phyloP scores from a whole-genome alignment of 2,797 vertebrate species.

The Myotis daubentonii region DNA sequence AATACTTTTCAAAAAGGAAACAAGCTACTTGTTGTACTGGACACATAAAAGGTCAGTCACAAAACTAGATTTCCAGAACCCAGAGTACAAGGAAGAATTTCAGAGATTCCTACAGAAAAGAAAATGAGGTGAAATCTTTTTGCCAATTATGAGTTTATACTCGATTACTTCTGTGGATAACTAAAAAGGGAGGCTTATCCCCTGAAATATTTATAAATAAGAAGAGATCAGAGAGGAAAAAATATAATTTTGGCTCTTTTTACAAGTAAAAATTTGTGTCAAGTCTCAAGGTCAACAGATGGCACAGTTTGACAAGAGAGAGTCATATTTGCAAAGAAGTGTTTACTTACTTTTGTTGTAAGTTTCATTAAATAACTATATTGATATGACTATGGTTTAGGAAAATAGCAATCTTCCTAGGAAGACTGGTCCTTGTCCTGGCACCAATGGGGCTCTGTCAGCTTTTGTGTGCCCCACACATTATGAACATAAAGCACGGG shows the following conservation, averaged over 20 bases:
- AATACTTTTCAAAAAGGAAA: slow-evolving; percentile 45
- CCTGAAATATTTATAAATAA: not conserved
- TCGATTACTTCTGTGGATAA: not conserved
- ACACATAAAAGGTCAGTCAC: not conserved
- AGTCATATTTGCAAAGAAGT: not conserved
- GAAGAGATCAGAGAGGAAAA: not conserved
- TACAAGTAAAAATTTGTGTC: not conserved
- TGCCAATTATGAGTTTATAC: not conserved
- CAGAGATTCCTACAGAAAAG: not conserved
- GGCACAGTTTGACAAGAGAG: not conserved
- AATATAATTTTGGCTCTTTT: not conserved
- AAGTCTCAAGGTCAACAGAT: not conserved
- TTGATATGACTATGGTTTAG: not conserved
- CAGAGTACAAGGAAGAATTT: not conserved
- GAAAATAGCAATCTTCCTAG: slow-evolving; percentile 9
- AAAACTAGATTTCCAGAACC: not conserved
- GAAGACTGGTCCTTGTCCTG: not conserved
- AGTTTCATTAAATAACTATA: slow-evolving; percentile 19
- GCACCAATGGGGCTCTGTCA: not conserved
- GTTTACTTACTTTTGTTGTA: not conserved
- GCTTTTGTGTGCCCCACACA: not conserved
- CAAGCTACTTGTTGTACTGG: not conserved
- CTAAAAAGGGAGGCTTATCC: not conserved
- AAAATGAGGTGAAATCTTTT: not conserved
- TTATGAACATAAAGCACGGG: not conserved